Evolutionary conservation across 2,113 vertebrate species (phyloP).

Genomic region (Lasiurus cinereus): DNA sequence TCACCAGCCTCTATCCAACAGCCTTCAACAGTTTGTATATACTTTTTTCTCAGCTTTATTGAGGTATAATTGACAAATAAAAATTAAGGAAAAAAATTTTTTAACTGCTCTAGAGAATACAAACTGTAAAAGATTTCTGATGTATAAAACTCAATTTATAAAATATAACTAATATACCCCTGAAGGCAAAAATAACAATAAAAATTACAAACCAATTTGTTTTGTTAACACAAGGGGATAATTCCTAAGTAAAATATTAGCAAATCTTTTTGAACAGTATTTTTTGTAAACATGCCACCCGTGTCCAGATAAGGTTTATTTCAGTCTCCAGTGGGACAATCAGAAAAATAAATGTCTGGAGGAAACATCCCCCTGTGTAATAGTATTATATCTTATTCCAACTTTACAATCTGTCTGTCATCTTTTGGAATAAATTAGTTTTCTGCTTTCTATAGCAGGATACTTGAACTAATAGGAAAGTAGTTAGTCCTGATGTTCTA

Average conservation of each 20-base stretch:
- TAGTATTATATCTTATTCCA: not conserved
- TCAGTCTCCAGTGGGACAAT: not conserved
- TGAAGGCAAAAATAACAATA: not conserved
- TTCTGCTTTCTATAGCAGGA: not conserved
- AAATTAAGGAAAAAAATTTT: not conserved
- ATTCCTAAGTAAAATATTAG: constrained; percentile 7
- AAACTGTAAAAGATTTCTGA: not conserved
- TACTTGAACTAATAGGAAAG: constrained; percentile 18
- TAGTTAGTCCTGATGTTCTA: not conserved
- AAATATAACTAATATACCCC: not conserved
- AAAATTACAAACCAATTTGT: constrained; percentile 22
- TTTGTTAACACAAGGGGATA: not conserved
- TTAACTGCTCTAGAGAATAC: not conserved
- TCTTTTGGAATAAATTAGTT: constrained; percentile 43
- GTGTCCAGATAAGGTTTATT: not conserved
- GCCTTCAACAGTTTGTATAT: not conserved
- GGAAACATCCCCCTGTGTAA: not conserved
- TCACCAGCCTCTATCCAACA: not conserved
- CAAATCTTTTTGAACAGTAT: not conserved
- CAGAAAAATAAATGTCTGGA: not conserved
- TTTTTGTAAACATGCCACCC: not conserved
- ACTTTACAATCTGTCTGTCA: not conserved
- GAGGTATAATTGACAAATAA: not conserved
- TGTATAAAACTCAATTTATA: constrained; percentile 35
- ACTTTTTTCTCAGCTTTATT: not conserved